Conservation (phyloP, 2,797 vertebrate species). For the Spheniscus humboldti region DNA sequence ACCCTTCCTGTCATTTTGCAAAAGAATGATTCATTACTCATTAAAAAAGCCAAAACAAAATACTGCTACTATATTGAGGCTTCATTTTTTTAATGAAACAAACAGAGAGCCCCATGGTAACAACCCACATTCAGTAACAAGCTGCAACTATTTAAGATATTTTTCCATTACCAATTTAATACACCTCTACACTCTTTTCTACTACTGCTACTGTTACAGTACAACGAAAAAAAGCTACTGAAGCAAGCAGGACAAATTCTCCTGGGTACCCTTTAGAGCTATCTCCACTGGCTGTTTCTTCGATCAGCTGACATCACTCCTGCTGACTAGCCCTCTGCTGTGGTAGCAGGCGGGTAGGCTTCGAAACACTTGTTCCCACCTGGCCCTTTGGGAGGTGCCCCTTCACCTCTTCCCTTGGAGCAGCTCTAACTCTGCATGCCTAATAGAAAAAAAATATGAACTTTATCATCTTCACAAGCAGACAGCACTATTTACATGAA, state of each 20-base stretch:
- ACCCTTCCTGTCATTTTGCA: not conserved
- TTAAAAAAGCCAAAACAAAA: not conserved
- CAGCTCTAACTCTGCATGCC: not conserved
- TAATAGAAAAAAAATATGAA: not conserved
- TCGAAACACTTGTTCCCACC: not conserved
- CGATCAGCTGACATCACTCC: not conserved
- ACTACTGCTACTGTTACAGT: not conserved
- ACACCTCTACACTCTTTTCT: conserved; percentile 4
- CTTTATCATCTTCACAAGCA: not conserved
- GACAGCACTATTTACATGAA: not conserved
- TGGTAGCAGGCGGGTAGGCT: not conserved
- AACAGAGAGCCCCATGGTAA: conserved; percentile 25
- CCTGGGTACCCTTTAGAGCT: not conserved
- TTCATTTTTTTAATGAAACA: conserved; percentile 9
- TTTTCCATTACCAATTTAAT: conserved; percentile 40
- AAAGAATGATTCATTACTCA: not conserved
- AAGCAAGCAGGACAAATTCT: not conserved
- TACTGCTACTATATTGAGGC: not conserved
- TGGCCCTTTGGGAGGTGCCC: not conserved
- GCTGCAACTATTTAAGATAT: conserved; percentile 39
- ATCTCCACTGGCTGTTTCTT: not conserved
- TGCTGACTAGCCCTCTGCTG: not conserved
- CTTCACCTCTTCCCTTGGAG: not conserved
- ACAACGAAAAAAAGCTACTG: not conserved
- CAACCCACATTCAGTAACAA: conserved; percentile 15